Percentiles rank a stretch among this genome's conserved stretches.
phyloP scores from a whole-genome alignment of 2,797 vertebrate species.

The Chelmon rostratus region DNA sequence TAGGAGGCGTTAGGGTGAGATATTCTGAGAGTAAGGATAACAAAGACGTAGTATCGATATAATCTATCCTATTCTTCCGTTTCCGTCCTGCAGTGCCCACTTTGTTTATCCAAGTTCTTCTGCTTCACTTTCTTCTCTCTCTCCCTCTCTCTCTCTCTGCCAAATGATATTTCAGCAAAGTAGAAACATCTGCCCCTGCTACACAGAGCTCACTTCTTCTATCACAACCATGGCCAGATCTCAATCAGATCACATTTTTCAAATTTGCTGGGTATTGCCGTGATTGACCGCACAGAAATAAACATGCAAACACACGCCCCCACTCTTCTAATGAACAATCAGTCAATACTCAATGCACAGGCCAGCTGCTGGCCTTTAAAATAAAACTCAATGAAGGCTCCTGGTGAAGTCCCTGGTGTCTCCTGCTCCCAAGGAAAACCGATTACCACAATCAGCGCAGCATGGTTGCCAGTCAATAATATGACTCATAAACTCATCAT shows the following conservation, averaged over 20 bases:
- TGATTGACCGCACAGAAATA: slow-evolving; percentile 38
- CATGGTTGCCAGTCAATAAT: slow-evolving; percentile 79
- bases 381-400: slow-evolving; percentile 68
- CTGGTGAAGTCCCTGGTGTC: slow-evolving; percentile 54
- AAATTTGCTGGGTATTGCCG: slow-evolving; percentile 31
- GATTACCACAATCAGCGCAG: slow-evolving; percentile 77
- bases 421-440: slow-evolving; percentile 68
- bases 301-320: slow-evolving; percentile 45
- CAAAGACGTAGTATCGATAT: slow-evolving; percentile 19
- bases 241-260: slow-evolving; percentile 52
- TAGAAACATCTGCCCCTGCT: slow-evolving; percentile 54
- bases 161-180: slow-evolving; percentile 38
- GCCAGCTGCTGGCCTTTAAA: slow-evolving; percentile 71
- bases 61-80: slow-evolving; percentile 21
- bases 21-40: slow-evolving; percentile 20
- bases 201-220: slow-evolving; percentile 19
- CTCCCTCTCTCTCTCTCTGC: slow-evolving; percentile 17
- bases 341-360: slow-evolving; percentile 54
- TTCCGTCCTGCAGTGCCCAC: slow-evolving; percentile 32
- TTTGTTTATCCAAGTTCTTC: slow-evolving; percentile 36
- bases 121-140: slow-evolving; percentile 30
- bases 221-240: slow-evolving; percentile 28
- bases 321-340: slow-evolving; percentile 44
- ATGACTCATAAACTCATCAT: slow-evolving; percentile 80
- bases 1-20: slow-evolving; percentile 13